phyloP scores from a whole-genome alignment of 2,113 vertebrate genomes.

The Dromiciops gliroides region DNA sequence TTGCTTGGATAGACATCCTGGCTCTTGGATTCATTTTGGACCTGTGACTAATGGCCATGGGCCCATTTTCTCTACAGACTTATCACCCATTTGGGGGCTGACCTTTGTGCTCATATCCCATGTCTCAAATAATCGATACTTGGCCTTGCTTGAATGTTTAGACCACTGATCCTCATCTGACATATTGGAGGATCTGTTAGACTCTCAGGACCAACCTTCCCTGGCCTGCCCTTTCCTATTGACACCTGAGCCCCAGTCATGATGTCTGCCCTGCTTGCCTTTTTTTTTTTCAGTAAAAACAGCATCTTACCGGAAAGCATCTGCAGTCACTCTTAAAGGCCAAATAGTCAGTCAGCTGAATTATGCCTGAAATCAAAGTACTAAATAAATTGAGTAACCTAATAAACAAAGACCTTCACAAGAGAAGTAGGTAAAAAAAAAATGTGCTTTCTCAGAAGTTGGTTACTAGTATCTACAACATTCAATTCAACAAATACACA shows the following conservation, averaged over 20 bases:
- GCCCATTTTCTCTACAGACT: background rate
- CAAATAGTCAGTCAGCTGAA: background rate
- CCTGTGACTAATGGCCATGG: background rate
- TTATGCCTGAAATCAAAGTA: background rate
- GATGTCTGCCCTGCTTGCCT: background rate
- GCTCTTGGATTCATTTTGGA: background rate
- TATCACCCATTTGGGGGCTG: background rate
- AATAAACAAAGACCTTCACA: background rate
- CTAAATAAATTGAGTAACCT: slow-evolving; percentile 1
- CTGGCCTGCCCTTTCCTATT: background rate
- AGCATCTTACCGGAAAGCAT: background rate
- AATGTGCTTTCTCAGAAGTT: background rate
- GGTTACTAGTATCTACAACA: background rate
- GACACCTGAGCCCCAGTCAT: background rate
- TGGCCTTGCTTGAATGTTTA: background rate
- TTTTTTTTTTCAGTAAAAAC: background rate
- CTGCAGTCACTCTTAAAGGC: background rate
- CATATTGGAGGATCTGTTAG: background rate
- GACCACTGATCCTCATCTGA: background rate
- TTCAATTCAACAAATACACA: background rate
- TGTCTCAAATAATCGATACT: background rate
- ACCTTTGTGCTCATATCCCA: background rate
- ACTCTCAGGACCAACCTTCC: background rate
- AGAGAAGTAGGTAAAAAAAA: background rate
- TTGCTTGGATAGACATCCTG: background rate